These are phyloP conservation scores for Cyrtodaria siliqua DNA, from an alignment of 2,888 invertebrate species.

Conservation along the genomic window DNA sequence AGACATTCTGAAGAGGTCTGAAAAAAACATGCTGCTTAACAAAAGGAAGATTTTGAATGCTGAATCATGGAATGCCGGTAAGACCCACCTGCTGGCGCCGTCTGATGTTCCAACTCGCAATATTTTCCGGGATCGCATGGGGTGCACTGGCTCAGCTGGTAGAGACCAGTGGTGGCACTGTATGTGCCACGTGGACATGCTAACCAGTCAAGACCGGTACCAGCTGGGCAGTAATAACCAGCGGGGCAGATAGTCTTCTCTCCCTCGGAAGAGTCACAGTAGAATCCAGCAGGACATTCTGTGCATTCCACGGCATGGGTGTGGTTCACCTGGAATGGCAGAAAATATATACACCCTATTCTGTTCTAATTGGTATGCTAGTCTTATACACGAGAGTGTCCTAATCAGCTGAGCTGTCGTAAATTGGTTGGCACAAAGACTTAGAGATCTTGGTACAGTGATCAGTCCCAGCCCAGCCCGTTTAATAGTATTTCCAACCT, in stretches of 20 bases:
- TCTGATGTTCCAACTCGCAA: conserved; percentile 81
- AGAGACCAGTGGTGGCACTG: conserved; percentile 79
- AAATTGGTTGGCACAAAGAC: no score
- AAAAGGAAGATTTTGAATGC: no score
- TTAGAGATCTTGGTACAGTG: no score
- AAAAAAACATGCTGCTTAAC: no score
- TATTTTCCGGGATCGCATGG: conserved; percentile 82
- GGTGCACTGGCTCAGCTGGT: conserved; percentile 79
- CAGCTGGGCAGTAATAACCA: conserved; percentile 83
- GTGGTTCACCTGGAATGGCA: conserved; percentile 78
- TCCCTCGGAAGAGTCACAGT: conserved; percentile 76
- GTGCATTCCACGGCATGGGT: conserved; percentile 82
- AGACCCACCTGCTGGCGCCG: conserved; percentile 75
- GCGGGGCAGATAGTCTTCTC: conserved; percentile 78
- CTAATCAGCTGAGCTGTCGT: no score
- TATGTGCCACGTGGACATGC: conserved; percentile 84
- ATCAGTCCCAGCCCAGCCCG: no score
- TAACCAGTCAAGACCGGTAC: conserved; percentile 82
- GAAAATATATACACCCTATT: background rate
- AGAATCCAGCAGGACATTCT: conserved; percentile 83
- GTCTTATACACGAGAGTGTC: no score
- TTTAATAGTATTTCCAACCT: no score
- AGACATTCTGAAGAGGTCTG: no score
- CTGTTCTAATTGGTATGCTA: no score
- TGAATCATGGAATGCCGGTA: no score